Percentiles rank a stretch among this genome's conserved stretches.
phyloP scores from a whole-genome alignment of 1,140 invertebrate species.

The Heliconius hewitsoni region DNA sequence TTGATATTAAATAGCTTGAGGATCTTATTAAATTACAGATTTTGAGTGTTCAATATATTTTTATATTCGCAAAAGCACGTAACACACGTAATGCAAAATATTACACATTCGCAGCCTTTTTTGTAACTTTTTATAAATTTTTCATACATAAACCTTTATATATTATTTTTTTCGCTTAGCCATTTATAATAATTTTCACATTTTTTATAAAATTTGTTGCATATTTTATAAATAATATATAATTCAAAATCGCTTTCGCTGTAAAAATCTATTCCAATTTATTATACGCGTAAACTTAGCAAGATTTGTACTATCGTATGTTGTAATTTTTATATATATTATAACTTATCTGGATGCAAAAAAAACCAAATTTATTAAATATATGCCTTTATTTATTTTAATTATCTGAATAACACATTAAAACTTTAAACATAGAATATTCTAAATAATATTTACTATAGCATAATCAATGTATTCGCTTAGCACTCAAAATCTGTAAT shows the following conservation, averaged over 20 bases:
- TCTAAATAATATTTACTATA: too few relatives aligned
- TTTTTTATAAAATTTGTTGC: background rate
- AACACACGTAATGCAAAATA: too few relatives aligned
- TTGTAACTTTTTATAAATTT: background rate
- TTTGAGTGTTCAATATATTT: background rate
- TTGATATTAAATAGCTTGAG: background rate
- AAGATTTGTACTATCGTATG: too few relatives aligned
- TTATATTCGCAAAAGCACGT: background rate
- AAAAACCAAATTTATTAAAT: background rate
- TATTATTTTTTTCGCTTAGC: background rate
- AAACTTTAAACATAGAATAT: too few relatives aligned
- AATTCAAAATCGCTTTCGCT: background rate
- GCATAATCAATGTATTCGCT: background rate
- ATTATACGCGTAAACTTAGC: background rate
- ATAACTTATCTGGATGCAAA: background rate
- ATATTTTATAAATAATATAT: background rate
- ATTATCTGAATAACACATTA: too few relatives aligned
- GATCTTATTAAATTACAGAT: background rate
- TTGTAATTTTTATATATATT: too few relatives aligned
- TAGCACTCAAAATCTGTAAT: conserved; percentile 25
- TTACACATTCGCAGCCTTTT: background rate
- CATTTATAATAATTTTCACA: background rate
- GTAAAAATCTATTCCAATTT: background rate
- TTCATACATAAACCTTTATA: background rate
- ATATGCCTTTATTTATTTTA: too few relatives aligned